phyloP scores from a whole-genome alignment of 2,113 vertebrate species.

The Smithornis capensis region DNA sequence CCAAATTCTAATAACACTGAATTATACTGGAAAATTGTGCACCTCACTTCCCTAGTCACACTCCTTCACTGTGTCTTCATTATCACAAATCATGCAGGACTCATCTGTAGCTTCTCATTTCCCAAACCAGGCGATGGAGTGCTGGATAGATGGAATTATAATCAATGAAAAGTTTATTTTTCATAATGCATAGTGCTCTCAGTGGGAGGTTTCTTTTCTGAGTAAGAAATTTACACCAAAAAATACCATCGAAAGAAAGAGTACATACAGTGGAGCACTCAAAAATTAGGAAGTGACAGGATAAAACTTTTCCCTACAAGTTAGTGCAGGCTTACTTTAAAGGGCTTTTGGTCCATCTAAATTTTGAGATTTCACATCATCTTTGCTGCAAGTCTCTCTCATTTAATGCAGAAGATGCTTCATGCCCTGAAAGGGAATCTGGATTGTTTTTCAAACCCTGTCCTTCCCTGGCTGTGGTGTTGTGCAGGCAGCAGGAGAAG shows the following conservation, averaged over 20 bases:
- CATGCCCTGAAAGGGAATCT: neutral
- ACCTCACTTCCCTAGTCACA: neutral
- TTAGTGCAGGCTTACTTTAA: neutral
- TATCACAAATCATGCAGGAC: neutral
- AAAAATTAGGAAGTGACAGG: neutral
- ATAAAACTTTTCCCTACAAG: neutral
- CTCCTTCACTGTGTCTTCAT: neutral
- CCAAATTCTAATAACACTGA: neutral
- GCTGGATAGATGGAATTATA: neutral
- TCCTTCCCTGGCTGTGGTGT: rapidly evolving
- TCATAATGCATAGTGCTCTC: neutral
- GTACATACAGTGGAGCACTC: neutral
- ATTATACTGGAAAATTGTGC: neutral
- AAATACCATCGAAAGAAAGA: neutral
- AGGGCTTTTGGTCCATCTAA: neutral
- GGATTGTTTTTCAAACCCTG: neutral
- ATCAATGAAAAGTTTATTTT: neutral
- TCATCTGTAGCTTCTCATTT: neutral
- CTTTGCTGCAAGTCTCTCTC: neutral
- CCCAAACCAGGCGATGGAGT: neutral
- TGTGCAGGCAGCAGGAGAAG: neutral
- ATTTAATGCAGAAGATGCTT: neutral
- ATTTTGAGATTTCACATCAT: neutral
- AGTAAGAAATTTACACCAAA: neutral
- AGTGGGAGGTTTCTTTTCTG: neutral